These are phyloP conservation scores for Chironomus tepperi DNA, from an alignment of 1,140 invertebrate genomes.

Conservation along the genomic window DNA sequence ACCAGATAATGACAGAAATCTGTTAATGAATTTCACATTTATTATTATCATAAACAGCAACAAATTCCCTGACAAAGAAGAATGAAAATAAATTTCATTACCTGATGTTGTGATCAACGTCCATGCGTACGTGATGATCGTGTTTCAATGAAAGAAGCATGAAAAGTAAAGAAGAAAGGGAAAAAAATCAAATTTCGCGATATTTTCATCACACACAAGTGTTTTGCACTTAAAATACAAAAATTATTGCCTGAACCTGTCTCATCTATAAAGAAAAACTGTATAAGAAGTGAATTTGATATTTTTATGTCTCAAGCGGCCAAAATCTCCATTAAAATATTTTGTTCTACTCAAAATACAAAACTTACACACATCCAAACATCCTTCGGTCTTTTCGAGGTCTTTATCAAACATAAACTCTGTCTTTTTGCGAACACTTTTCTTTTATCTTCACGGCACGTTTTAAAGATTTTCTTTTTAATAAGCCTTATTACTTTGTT, in stretches of 20 bases:
- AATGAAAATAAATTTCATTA: background rate
- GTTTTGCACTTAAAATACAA: background rate
- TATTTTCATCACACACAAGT: background rate
- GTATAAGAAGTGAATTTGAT: background rate
- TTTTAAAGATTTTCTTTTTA: background rate
- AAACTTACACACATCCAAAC: too few species aligned
- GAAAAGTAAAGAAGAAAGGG: background rate
- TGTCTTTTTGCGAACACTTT: too few species aligned
- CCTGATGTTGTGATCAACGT: background rate
- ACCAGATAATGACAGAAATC: too few species aligned
- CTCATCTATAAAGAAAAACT: background rate
- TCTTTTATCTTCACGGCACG: too few species aligned
- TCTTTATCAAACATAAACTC: too few species aligned
- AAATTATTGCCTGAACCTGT: slow-evolving; percentile 2
- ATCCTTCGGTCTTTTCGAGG: too few species aligned
- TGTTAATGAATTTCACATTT: too few species aligned
- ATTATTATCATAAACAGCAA: too few species aligned
- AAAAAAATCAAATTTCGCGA: background rate
- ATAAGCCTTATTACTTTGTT: background rate
- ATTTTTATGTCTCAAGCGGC: background rate
- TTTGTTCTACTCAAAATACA: background rate
- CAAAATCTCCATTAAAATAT: slow-evolving; percentile 14
- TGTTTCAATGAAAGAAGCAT: too few species aligned
- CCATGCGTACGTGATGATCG: background rate
- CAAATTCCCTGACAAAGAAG: too few species aligned